Evolutionary conservation across 2,888 invertebrate genomes (phyloP), one percentile per base, ranked within the genome.

Genomic region (Sceliomorpha sp.): DNA sequence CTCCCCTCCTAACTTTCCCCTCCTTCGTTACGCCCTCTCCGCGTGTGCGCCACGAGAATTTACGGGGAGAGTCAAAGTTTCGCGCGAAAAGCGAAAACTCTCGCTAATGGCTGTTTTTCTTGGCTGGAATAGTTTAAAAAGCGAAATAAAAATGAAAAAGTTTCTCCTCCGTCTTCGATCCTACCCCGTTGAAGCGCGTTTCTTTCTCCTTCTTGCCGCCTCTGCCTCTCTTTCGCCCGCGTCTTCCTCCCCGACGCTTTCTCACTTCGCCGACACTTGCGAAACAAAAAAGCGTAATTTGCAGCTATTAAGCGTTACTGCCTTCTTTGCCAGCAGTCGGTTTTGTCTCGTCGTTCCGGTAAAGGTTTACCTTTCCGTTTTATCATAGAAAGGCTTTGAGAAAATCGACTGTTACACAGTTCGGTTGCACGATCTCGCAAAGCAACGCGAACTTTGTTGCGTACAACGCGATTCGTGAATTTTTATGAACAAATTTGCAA

Each of bases 81-180:
- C 80, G 80, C 80, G 85, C 85, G 85, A 87, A 86, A 87, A 86
- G 84, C 87, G 84, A 88, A 86, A 88, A 87, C 86, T 85, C 86
- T 83, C 78, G 86, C 88, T 88, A 88, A 88, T 88, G 88, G 87
- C 85, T 88, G 87, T 87, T 88, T 88, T 88, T 86, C 87, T 87
- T 88, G 80, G 80, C 76, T 75, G 80, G 83, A 83, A 86, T 86
- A 85, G 84, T 86, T 84, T 83, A 86, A 82, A 85, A 82, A 80
- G 73, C 70, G 76, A 77, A 83, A 83, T 84, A 85, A 85, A 85
- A 86, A 84, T 80, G 81, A 76, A 79, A 79, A 79, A 76, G 73
- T 76, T 74, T 60, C 42, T 39, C 45, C 62, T 47, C 12, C 62
- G 66, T 48, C 64, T 48, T 10, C 51, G 9, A 9, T 20, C 53